These are phyloP conservation scores for Micoletzkya japonica DNA, from an alignment of 2,888 invertebrate genomes.

Conservation along the genomic window DNA sequence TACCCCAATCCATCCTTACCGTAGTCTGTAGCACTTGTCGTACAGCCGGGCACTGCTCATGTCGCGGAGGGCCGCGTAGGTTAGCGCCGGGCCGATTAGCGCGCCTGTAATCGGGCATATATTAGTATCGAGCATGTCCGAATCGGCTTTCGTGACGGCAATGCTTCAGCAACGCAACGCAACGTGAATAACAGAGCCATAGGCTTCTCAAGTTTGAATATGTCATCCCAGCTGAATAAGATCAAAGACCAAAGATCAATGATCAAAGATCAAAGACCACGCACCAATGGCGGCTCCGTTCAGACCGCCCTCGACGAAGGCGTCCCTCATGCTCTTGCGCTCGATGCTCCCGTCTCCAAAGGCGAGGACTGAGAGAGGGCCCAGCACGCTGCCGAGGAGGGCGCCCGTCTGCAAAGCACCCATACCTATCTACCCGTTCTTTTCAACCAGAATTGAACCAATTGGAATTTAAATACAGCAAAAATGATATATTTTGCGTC, in stretches of 20 bases:
- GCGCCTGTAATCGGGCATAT: conserved; percentile 32
- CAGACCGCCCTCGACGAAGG: conserved; percentile 43
- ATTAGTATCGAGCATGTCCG: too few relatives aligned
- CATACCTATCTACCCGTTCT: too few relatives aligned
- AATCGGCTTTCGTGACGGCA: too few relatives aligned
- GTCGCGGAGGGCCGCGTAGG: conserved; percentile 44
- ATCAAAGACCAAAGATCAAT: too few relatives aligned
- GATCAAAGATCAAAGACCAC: too few relatives aligned
- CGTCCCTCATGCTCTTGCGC: conserved; percentile 32
- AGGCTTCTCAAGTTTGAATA: too few relatives aligned
- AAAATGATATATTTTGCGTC: not conserved
- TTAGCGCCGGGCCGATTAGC: conserved; percentile 46
- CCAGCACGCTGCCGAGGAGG: conserved; percentile 46
- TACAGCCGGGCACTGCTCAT: conserved; percentile 51
- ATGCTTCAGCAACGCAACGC: too few relatives aligned
- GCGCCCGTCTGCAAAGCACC: conserved; percentile 43
- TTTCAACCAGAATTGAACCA: too few relatives aligned
- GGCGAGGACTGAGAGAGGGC: conserved; percentile 34
- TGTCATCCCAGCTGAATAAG: too few relatives aligned
- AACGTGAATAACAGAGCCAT: too few relatives aligned
- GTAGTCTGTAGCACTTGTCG: conserved; percentile 51
- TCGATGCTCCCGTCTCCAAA: conserved; percentile 33
- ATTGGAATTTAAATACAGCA: not conserved
- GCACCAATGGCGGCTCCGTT: conserved; percentile 38
- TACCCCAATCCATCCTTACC: too few relatives aligned